Percentiles rank a stretch among this genome's conserved stretches.
Evolutionary conservation across 2,797 vertebrate species (phyloP).

Genomic region (Notolepis coatsorum): DNA sequence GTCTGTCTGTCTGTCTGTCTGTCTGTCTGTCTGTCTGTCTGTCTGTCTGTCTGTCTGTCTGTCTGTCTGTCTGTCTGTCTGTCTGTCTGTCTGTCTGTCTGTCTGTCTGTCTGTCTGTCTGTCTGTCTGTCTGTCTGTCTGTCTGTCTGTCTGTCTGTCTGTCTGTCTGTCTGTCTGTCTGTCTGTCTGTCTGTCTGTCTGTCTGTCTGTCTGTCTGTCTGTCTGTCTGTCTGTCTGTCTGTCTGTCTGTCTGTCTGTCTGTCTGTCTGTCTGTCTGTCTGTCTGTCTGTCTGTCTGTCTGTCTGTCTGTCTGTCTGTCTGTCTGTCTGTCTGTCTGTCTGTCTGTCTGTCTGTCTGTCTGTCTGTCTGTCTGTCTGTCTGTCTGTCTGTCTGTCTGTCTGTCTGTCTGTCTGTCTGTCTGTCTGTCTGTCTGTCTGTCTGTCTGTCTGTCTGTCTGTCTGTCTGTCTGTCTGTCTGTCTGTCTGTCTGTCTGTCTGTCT

Average conservation of each 20-base stretch:
- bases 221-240: too few relatives aligned
- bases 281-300: background rate
- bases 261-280: too few relatives aligned
- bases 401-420: background rate
- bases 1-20: background rate
- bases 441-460: too few relatives aligned
- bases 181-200: background rate
- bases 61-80: background rate
- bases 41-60: too few relatives aligned
- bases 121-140: background rate
- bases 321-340: background rate
- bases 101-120: background rate
- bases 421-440: too few relatives aligned
- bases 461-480: background rate
- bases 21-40: background rate
- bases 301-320: background rate
- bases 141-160: background rate
- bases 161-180: conserved; percentile 32
- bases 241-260: background rate
- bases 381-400: conserved; percentile 29
- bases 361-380: background rate
- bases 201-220: too few relatives aligned
- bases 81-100: background rate
- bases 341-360: background rate
- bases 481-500: too few relatives aligned